Evolutionary conservation across 2,113 vertebrate species (phyloP).

Genomic region (Pionites leucogaster): DNA sequence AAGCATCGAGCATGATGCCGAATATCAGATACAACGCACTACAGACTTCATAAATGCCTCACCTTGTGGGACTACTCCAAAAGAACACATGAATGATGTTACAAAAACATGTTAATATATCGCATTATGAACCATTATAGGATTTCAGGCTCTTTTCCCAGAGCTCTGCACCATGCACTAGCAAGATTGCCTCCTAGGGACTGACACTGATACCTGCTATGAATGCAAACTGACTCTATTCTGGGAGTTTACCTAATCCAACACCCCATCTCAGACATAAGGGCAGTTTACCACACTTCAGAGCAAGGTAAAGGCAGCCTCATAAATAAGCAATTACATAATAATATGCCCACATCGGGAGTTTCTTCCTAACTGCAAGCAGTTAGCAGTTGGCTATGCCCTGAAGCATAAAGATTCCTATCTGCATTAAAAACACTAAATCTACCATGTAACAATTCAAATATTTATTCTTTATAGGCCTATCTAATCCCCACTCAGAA

Average conservation of each 20-base stretch:
- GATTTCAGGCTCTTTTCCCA: not conserved
- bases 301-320: not conserved
- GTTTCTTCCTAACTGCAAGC: not conserved
- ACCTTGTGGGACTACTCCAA: accelerated
- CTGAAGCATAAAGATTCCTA: not conserved
- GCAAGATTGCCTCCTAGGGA: not conserved
- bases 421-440: not conserved
- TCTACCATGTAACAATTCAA: not conserved
- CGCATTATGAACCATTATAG: not conserved
- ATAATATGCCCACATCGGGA: not conserved
- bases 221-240: accelerated
- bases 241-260: not conserved
- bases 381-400: not conserved
- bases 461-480: not conserved
- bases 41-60: accelerated
- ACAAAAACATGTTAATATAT: accelerated
- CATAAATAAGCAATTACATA: not conserved
- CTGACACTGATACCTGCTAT: not conserved
- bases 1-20: not conserved
- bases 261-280: accelerated
- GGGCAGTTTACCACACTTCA: not conserved
- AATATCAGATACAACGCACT: not conserved
- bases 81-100: accelerated
- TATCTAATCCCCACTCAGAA: not conserved
- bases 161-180: not conserved